Base-by-base conservation (phyloP, 2,797 vertebrate species). In the Gymnoscopelus braueri region DNA sequence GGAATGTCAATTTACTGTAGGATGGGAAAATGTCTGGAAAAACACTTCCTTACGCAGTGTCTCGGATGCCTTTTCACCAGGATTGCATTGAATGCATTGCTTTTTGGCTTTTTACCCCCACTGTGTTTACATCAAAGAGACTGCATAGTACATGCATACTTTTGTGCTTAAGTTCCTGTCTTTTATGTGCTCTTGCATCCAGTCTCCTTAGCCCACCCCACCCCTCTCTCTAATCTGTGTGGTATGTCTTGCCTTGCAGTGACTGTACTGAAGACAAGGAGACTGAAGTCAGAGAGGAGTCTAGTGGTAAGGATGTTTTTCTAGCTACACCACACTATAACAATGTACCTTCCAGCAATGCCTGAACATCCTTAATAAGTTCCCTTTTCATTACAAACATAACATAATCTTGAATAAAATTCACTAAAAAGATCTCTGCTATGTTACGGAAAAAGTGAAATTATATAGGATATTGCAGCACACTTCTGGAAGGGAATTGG, bases 221-320 rank as follows among this genome's bases (percentile, higher is more conserved):
- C 51, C 24, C 14, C 51, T 79, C 64, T 51, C 72, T 75, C 78
- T 91, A 55, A 74, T 64, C 77, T 23, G 23, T 81, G 65, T 87
- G 67, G 63, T 65, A 11, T 85, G 78, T 91, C 71, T 85, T 74
- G 52, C 81, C 63, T 71, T 68, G n/a, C 89, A 99, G 98, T 84
- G 97, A 98, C 91, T 93, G 91, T 58, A 86, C 92, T 8, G 97
- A 98, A 84, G 97, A 98, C 75, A 96, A 96, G 89, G 97, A 97
- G 74, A 90, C 95, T 3, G 95, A 96, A 39, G 88, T 86, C 74
- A 96, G 94, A 83, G 94, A 94, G 63, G 89, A 91, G 74, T 81
- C 90, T 72, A 95, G 94, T 86, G 97, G 98, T 99, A 93, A 93
- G 86, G 35, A 80, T 44, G 0, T 55, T 53, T 75, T 49, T 14